These are phyloP conservation scores for Sciurus niger DNA, from an alignment of 2,113 vertebrate species.

Conservation along the genomic window DNA sequence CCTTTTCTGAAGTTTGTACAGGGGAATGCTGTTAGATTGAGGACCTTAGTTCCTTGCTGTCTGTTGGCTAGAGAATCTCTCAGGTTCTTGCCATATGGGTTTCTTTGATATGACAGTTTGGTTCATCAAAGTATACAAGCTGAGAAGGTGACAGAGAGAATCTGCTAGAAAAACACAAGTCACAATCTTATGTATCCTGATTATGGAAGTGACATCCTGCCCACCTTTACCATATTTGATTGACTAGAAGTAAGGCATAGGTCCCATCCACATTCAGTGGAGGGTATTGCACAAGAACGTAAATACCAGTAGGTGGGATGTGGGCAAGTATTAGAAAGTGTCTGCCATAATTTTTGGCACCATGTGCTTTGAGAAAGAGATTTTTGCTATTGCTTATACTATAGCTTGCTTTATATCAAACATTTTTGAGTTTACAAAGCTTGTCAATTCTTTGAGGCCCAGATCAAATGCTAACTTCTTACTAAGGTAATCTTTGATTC, in stretches of 20 bases:
- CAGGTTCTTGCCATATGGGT: neutral
- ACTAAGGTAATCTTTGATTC: constrained; percentile 5
- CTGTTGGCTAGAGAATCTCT: neutral
- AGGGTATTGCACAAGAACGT: neutral
- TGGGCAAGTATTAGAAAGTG: neutral
- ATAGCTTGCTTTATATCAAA: neutral
- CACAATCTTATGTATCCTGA: neutral
- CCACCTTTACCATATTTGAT: neutral
- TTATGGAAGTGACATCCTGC: neutral
- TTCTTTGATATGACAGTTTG: neutral
- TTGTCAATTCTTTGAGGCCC: neutral
- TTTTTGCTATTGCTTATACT: neutral
- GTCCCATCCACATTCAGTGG: neutral
- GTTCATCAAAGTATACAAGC: neutral
- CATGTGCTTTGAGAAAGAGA: neutral
- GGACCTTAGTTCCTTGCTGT: neutral
- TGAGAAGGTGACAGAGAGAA: neutral
- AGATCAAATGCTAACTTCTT: constrained; percentile 33
- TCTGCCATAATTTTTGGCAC: neutral
- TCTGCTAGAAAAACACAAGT: neutral
- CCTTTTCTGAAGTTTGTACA: neutral
- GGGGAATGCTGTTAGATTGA: neutral
- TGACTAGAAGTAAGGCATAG: neutral
- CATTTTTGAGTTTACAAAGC: neutral
- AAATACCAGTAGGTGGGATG: neutral